Percentiles rank a stretch among this genome's conserved stretches.
These are phyloP conservation scores for Bombus breviceps DNA, from an alignment of 1,140 invertebrate genomes.

Conservation along the genomic window DNA sequence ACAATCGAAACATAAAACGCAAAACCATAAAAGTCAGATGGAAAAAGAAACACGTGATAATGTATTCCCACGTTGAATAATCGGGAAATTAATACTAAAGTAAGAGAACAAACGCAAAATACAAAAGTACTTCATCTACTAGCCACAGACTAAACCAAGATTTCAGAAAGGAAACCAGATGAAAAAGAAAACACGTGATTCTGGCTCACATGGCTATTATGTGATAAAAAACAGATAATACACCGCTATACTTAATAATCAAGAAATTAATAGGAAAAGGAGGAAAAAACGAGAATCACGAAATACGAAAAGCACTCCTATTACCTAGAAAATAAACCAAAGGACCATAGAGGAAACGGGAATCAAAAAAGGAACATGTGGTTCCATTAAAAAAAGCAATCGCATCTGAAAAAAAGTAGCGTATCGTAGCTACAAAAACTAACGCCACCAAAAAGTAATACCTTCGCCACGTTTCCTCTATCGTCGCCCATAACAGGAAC, in stretches of 20 bases:
- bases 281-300: neutral
- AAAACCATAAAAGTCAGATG: neutral
- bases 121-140: too few relatives aligned
- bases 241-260: neutral
- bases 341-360: neutral
- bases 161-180: too few relatives aligned
- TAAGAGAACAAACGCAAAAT: too few relatives aligned
- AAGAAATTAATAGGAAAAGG: neutral
- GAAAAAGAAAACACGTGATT: too few relatives aligned
- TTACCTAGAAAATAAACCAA: neutral
- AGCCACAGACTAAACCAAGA: too few relatives aligned
- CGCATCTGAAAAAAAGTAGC: neutral
- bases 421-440: neutral
- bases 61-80: too few relatives aligned
- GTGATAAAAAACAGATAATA: too few relatives aligned
- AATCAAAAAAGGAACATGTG: neutral
- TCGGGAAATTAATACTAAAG: too few relatives aligned
- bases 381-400: neutral
- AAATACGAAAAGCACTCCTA: neutral
- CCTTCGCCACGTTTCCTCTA: neutral
- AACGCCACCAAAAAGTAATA: neutral
- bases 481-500: neutral
- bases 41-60: too few relatives aligned
- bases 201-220: too few relatives aligned
- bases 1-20: neutral